These are phyloP conservation scores for Nothura maculosa DNA, from an alignment of 2,797 vertebrate genomes.

Conservation along the genomic window DNA sequence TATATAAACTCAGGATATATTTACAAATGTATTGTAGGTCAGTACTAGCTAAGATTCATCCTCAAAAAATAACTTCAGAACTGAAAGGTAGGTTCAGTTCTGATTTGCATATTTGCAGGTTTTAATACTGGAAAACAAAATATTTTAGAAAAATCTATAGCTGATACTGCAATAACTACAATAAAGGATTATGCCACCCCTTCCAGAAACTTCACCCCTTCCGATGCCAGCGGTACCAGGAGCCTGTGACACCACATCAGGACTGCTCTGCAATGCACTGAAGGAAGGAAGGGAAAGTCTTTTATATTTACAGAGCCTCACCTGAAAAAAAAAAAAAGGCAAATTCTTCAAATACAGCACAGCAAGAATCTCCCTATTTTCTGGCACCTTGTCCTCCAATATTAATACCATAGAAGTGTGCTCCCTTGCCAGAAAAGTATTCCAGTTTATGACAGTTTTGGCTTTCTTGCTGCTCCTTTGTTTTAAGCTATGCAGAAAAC, in stretches of 20 bases:
- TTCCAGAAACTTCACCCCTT: not conserved
- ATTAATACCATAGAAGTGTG: not conserved
- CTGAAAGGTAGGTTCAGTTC: not conserved
- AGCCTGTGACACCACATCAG: not conserved
- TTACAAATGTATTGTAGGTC: not conserved
- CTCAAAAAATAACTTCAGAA: not conserved
- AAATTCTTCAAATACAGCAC: not conserved
- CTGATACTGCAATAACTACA: not conserved
- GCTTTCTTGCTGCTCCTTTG: not conserved
- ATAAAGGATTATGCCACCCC: not conserved
- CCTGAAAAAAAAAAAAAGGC: constrained; percentile 37
- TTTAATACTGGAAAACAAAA: not conserved
- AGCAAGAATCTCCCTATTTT: not conserved
- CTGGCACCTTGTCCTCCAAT: not conserved
- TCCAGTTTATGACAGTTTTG: not conserved
- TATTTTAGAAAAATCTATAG: not conserved
- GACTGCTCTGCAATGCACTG: not conserved
- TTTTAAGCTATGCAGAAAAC: constrained; percentile 28
- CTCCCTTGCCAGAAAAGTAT: not conserved
- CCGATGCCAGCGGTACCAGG: not conserved
- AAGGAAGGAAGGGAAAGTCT: not conserved
- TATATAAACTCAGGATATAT: no score
- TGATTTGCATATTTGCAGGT: not conserved
- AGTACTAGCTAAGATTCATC: not conserved
- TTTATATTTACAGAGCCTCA: constrained; percentile 14